phyloP scores from a whole-genome alignment of 64 coral and sea anemone species.

The Acropora tenuis region DNA sequence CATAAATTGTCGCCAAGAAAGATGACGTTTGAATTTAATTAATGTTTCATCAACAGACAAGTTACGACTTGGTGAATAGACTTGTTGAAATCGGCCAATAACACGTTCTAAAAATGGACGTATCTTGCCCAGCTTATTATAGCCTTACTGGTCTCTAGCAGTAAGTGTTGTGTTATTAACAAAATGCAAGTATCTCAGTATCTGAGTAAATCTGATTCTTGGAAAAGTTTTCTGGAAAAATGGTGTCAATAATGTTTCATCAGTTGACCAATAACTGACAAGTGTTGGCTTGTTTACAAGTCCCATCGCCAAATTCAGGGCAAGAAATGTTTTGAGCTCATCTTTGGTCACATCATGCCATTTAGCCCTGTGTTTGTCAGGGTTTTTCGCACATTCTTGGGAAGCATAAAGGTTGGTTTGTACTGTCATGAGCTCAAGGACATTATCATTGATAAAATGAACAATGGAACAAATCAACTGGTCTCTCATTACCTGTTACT shows the following conservation, averaged over 20 bases:
- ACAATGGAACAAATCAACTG: slow-evolving; percentile 13
- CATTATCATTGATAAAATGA: slow-evolving; percentile 26
- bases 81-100: slow-evolving; percentile 2
- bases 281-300: slow-evolving; percentile 43
- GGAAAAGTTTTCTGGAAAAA: slow-evolving; percentile 27
- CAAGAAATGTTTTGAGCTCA: slow-evolving; percentile 35
- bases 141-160: background rate
- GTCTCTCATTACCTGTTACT: slow-evolving; percentile 19
- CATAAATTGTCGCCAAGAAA: slow-evolving; percentile 59
- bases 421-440: slow-evolving; percentile 34
- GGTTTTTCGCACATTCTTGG: slow-evolving; percentile 42
- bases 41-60: slow-evolving; percentile 48
- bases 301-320: slow-evolving; percentile 40
- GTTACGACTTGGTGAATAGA: slow-evolving; percentile 32
- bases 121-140: slow-evolving; percentile 39
- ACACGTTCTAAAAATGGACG: slow-evolving; percentile 29
- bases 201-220: slow-evolving; percentile 23
- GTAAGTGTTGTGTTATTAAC: slow-evolving; percentile 30
- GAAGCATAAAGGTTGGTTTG: slow-evolving; percentile 44
- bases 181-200: slow-evolving; percentile 40
- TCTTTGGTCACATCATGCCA: slow-evolving; percentile 27
- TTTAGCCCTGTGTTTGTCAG: slow-evolving; percentile 11
- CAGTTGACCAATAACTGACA: slow-evolving; percentile 8
- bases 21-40: slow-evolving; percentile 40
- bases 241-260: slow-evolving; percentile 21